Percentiles rank a stretch among this genome's conserved stretches.
Evolutionary conservation across 2,113 vertebrate genomes (phyloP).

Genomic region (Pollachius pollachius): DNA sequence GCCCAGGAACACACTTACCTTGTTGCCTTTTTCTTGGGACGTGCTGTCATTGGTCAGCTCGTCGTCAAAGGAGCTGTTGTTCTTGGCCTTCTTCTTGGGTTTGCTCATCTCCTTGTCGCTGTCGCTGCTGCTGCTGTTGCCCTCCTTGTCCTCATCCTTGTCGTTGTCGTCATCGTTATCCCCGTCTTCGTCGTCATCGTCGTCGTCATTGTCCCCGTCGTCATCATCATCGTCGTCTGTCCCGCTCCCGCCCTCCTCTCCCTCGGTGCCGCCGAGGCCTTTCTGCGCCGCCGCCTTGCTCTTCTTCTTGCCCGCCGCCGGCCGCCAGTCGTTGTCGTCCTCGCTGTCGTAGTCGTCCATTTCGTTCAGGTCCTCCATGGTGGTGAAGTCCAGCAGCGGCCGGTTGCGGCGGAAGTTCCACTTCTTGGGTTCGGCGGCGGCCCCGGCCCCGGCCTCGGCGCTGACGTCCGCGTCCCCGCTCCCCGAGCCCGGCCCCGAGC

Average conservation of each 20-base stretch:
- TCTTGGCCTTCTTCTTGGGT: slow-evolving; percentile 82
- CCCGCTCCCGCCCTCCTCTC: slow-evolving; percentile 78
- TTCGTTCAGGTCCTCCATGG: slow-evolving; percentile 94
- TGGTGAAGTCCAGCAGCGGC: slow-evolving; percentile 91
- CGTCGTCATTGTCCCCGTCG: slow-evolving; percentile 74
- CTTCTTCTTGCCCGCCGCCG: slow-evolving; percentile 84
- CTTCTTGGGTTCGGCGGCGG: slow-evolving; percentile 87
- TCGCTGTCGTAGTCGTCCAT: slow-evolving; percentile 99
- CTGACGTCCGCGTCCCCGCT: slow-evolving; percentile 24
- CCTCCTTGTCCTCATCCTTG: slow-evolving; percentile 75
- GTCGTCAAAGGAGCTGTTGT: slow-evolving; percentile 86
- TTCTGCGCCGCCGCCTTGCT: slow-evolving; percentile 77
- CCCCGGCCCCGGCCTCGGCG: slow-evolving; percentile 72
- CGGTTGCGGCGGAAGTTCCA: slow-evolving; percentile 97
- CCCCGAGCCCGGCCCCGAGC: slow-evolving; percentile 5
- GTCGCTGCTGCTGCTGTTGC: slow-evolving; percentile 83
- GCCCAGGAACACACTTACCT: slow-evolving; percentile 75
- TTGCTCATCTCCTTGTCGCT: slow-evolving; percentile 85
- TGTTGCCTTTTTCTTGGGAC: slow-evolving; percentile 94
- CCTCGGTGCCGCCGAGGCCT: slow-evolving; percentile 75
- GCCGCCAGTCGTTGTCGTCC: slow-evolving; percentile 97
- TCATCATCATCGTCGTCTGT: slow-evolving; percentile 74
- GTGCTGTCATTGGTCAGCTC: slow-evolving; percentile 98
- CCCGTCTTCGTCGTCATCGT: slow-evolving; percentile 79
- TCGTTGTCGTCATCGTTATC: slow-evolving; percentile 59